Percentiles rank a stretch among this genome's conserved stretches.
phyloP scores from a whole-genome alignment of 2,888 invertebrate genomes.

The Meteorus cinctellus region DNA sequence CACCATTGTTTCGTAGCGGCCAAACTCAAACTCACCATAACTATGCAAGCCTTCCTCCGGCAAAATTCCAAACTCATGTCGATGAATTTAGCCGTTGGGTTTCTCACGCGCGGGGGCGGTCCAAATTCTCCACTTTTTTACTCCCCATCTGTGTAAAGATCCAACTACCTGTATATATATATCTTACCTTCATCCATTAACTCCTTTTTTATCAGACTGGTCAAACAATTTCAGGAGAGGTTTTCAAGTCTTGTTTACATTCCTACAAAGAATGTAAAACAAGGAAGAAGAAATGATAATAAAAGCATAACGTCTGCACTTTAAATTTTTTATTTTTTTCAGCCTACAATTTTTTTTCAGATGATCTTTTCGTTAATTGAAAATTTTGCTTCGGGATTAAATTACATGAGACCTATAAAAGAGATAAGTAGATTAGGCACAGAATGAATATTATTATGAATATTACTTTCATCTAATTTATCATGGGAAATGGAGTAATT shows the following conservation, averaged over 20 bases:
- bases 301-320: background rate
- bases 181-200: background rate
- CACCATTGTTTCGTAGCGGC: background rate
- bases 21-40: slow-evolving; percentile 24
- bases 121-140: slow-evolving; percentile 9
- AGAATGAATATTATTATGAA: too few relatives aligned
- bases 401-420: too few relatives aligned
- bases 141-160: background rate
- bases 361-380: too few relatives aligned
- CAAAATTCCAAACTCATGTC: slow-evolving; percentile 29
- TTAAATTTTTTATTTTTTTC: background rate
- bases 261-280: background rate
- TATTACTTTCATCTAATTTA: too few relatives aligned
- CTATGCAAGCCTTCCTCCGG: slow-evolving; percentile 18
- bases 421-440: too few relatives aligned
- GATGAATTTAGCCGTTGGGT: slow-evolving; percentile 6
- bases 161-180: background rate
- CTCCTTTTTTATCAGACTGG: too few relatives aligned
- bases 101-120: slow-evolving; percentile 30
- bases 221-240: too few relatives aligned
- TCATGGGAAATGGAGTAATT: too few relatives aligned
- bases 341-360: background rate
- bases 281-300: background rate
- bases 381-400: too few relatives aligned
- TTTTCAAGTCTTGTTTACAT: background rate